Conservation (phyloP, 1,140 invertebrate genomes). For the Caenorhabditis brenneri region DNA sequence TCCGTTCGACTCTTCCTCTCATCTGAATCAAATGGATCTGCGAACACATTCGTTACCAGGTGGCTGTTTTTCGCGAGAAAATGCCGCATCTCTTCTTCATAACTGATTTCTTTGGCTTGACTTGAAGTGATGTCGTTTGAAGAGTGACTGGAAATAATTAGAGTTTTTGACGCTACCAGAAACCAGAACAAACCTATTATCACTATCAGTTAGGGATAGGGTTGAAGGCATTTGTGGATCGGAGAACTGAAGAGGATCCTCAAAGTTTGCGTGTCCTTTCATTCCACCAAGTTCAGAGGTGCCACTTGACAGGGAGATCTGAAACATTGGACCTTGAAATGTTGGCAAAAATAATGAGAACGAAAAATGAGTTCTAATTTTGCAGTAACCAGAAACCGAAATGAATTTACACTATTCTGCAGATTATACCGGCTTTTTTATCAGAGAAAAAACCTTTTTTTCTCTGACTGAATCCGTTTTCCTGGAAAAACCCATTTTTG, state of each 20-base stretch:
- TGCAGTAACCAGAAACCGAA: no score
- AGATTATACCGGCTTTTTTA: no score
- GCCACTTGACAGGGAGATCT: background rate
- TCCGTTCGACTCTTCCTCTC: slow-evolving; percentile 26
- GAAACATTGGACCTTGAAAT: no score
- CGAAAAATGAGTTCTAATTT: no score
- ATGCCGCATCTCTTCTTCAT: slow-evolving; percentile 7
- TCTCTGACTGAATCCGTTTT: no score
- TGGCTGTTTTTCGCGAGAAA: background rate
- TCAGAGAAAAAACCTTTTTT: no score
- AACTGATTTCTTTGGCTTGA: slow-evolving; percentile 17
- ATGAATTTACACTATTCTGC: no score
- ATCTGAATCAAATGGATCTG: slow-evolving; percentile 30
- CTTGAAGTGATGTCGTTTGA: slow-evolving; percentile 23
- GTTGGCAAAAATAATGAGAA: no score
- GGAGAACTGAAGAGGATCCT: background rate
- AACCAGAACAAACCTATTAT: background rate
- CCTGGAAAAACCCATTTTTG: no score
- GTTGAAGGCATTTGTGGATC: background rate
- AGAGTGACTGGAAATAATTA: background rate
- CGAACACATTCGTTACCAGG: background rate
- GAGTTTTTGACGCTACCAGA: background rate
- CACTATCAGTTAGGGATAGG: background rate
- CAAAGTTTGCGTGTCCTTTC: background rate
- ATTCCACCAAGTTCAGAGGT: background rate